Evolutionary conservation across 2,797 vertebrate species (phyloP), one percentile per base, ranked within the genome.

Genomic region (Ctenopoma kingsleyae): DNA sequence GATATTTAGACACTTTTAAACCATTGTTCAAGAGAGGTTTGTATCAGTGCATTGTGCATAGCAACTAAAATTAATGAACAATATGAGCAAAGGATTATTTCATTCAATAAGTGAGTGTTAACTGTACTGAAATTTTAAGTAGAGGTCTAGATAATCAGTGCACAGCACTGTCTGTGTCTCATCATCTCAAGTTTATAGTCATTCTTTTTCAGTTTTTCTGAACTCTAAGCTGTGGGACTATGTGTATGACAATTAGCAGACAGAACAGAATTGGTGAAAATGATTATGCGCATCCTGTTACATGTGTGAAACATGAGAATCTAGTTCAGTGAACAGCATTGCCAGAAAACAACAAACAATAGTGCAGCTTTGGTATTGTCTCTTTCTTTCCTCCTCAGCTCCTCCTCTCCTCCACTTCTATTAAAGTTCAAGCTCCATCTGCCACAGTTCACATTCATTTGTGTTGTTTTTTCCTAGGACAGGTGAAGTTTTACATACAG

Each of bases 401-500:
- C 30, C 30, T 32, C 30, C 30, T 32, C 30, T 32, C 54, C 25
- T 73, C 27, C 17, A 58, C 65, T 63, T 74, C 51, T 44, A 54
- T 66, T 53, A n/a, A 38, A 27, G 35, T 71, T 75, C 50, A 71
- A 50, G 58, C 76, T 78, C 63, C 76, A 78, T 74, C 82, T 76
- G 78, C 62, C 66, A n/a, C 62, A 72, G 16, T 56, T 76, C 70
- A 48, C 59, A 62, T 67, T 70, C 54, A 70, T 59, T 36, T 63
- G 19, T 54, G 6, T 43, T 35, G 19, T 36, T 44, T 2, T 25
- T 59, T 48, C 49, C 56, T 49, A 68, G 53, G 78, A 58, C 84
- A 82, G 84, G 79, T 88, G 82, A 84, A 50, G 74, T 73, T 91
- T 89, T 89, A 76, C 84, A 86, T 87, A 88, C 87, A 90, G 89